Evolutionary conservation across 1,140 invertebrate genomes (phyloP).

Genomic region (Papilio xuthus): DNA sequence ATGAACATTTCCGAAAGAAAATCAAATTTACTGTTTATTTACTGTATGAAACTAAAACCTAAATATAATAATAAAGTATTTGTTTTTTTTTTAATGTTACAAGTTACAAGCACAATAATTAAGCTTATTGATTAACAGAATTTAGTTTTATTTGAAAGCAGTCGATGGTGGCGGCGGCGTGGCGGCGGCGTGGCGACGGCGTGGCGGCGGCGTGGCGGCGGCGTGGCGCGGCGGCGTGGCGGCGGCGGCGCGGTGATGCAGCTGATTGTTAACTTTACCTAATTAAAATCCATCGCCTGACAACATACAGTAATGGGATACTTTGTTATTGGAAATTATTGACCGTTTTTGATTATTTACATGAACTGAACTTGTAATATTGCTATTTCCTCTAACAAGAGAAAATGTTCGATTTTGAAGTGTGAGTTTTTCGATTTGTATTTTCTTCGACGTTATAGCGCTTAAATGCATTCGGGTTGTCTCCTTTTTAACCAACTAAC

Average conservation of each 20-base stretch:
- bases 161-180: background rate
- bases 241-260: background rate
- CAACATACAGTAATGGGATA: background rate
- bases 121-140: background rate
- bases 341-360: background rate
- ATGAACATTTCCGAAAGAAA: no score
- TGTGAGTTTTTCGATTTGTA: no score
- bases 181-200: no score
- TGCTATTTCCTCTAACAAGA: no score
- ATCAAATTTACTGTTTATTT: no score
- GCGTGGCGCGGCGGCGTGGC: background rate
- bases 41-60: no score
- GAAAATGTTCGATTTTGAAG: no score
- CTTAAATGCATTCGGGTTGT: no score
- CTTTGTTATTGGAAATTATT: background rate
- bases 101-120: background rate
- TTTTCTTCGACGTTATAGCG: no score
- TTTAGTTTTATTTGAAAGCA: background rate
- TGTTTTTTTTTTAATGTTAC: background rate
- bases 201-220: no score
- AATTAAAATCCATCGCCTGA: constrained; percentile 15
- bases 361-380: no score
- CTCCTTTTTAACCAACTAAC: no score
- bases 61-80: background rate
- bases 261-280: background rate